phyloP scores from a whole-genome alignment of 2,113 vertebrate species.

The cattle (Bos taurus) region DNA sequence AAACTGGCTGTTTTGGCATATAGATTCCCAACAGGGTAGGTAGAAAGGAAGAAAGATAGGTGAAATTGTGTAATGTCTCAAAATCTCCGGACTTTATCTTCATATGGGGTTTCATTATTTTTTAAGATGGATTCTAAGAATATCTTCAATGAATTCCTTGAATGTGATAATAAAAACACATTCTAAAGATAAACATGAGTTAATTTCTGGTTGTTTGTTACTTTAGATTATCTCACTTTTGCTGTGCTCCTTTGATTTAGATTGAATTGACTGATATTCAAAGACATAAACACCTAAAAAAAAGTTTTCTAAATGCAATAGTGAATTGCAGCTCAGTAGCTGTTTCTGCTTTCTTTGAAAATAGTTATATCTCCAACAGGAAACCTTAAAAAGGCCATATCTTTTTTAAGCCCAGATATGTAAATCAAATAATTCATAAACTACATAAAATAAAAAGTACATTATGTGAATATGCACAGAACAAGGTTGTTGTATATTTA shows the following conservation, averaged over 20 bases:
- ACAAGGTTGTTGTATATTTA: conserved; percentile 5
- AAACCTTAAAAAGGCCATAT: not conserved
- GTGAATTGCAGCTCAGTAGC: not conserved
- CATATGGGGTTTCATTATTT: not conserved
- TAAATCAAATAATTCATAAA: conserved; percentile 24
- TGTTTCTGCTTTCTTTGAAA: conserved; percentile 40
- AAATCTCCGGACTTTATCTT: not conserved
- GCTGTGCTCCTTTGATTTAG: not conserved
- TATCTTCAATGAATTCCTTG: not conserved
- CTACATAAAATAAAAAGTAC: conserved; percentile 16
- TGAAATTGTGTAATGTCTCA: not conserved
- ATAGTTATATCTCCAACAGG: not conserved
- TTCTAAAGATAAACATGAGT: not conserved
- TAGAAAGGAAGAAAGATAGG: not conserved
- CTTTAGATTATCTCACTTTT: not conserved
- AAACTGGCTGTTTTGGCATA: not conserved
- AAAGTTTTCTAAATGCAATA: not conserved
- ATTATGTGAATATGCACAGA: not conserved
- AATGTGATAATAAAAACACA: not conserved
- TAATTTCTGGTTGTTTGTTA: not conserved
- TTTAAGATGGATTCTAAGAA: conserved; percentile 6
- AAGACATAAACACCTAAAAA: not conserved
- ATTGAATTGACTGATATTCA: conserved; percentile 9
- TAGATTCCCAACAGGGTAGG: not conserved
- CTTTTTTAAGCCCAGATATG: not conserved